phyloP scores from a whole-genome alignment of 2,888 invertebrate genomes.

The Aspidapion aeneum region DNA sequence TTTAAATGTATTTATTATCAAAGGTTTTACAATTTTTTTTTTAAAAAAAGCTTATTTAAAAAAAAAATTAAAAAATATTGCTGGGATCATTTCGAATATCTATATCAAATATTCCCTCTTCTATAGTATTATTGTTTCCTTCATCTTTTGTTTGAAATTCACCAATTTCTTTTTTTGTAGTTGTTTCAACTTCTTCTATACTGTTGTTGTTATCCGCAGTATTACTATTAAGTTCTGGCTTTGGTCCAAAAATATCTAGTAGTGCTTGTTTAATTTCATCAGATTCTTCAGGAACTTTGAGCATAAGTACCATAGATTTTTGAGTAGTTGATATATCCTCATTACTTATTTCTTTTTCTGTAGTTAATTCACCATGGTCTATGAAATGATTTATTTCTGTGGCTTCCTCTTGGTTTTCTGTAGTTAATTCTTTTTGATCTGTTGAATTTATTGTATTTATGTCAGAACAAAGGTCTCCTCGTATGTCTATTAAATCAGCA shows the following conservation, averaged over 20 bases:
- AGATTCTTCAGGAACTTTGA: background rate
- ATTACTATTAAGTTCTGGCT: conserved; percentile 2
- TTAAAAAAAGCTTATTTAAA: too few relatives aligned
- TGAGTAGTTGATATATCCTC: background rate
- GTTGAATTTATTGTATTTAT: background rate
- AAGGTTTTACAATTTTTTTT: too few relatives aligned
- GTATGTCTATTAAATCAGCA: background rate
- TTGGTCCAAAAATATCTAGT: conserved; percentile 18
- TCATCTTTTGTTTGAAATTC: conserved; percentile 6
- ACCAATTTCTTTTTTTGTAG: conserved; percentile 11
- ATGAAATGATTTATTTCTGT: too few relatives aligned
- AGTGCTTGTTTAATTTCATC: conserved; percentile 8
- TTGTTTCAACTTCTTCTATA: conserved; percentile 10
- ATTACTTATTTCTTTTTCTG: background rate
- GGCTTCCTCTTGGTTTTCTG: too few relatives aligned
- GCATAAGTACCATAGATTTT: background rate
- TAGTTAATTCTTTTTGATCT: too few relatives aligned
- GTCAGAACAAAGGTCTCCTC: background rate
- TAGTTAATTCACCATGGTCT: too few relatives aligned
- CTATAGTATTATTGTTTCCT: background rate
- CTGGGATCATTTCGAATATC: background rate
- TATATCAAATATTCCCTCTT: background rate
- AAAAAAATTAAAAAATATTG: too few relatives aligned
- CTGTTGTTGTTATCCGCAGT: background rate
- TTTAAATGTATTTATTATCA: too few relatives aligned